Evolutionary conservation across 2,797 vertebrate genomes (phyloP), one percentile per base, ranked within the genome.

Genomic region (Varecia variegata): DNA sequence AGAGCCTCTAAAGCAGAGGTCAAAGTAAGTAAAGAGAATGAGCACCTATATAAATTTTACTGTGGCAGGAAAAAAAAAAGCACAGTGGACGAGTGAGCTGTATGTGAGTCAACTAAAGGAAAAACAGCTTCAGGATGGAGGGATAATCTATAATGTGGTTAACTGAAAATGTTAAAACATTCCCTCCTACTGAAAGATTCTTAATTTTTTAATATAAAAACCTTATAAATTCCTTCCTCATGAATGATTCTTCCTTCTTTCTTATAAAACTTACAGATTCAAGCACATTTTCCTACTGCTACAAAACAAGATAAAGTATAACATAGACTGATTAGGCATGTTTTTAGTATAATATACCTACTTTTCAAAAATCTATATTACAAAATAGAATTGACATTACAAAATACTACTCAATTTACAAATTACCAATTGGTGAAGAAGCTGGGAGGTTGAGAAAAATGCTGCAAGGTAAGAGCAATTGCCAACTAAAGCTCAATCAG

Each of bases 401-500:
- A 95, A 94, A 67, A 56, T 60, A 92, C 21, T 32, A 82, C 54
- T 88, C 73, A 74, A 87, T 65, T 90, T 70, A 54, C 43, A 87
- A 73, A 83, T 50, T 54, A 76, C 38, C 70, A 83, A 90, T 7
- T 65, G 80, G 52, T 6, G 79, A 27, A 90, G 35, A 65, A 94
- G 62, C 40, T 90, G 58, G 47, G n/a, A 89, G 58, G n/a, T 7
- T 89, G 23, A 95, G 35, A 89, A 96, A 93, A 93, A 90, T 35
- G 77, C 47, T 89, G 45, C 23, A 90, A 52, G 9, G 11, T 88
- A 71, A 83, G 67, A 81, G n/a, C 32, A 67, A 91, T 7, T 60
- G n/a, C 47, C 83, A 95, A 76, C 38, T 84, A 40, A 82, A 79
- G 45, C 40, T 77, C 20, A 38, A 80, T 83, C 35, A 90, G 76